Evolutionary conservation across 2,888 invertebrate species (phyloP), one percentile per base, ranked within the genome.

Genomic region (Trachelus stipa): DNA sequence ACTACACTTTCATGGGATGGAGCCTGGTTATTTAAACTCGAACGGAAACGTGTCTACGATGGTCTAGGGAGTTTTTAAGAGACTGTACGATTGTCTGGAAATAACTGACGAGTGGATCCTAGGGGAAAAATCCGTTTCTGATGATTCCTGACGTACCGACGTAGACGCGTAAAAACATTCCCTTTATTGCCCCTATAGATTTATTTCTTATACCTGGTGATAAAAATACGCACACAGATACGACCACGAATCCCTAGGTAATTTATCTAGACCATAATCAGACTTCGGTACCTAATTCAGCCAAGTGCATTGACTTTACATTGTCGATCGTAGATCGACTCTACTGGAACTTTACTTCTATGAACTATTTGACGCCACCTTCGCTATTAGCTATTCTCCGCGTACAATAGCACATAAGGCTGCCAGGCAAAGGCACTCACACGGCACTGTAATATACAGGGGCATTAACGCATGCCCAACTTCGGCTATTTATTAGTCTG

Each of bases 401-500:
- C 11, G 35, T 35, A 37, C 56, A 56, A 23, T 56, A 23, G 56
- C 9, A 56, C 23, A 6, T 9, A 15, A 56, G 56, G 56, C 56
- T 56, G 56, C 56, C 23, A 56, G 56, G 56, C 56, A 56, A 56
- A 56, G 56, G 56, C 56, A 56, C 56, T 56, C 56, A 56, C 56
- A 56, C 56, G 56, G 56, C 23, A 23, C 56, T 31, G 84, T 87
- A 85, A 88, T 87, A 84, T 84, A 87, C 85, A 84, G 83, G 81
- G 86, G 86, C 86, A 88, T 89, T 87, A 89, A 88, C 88, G 85
- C 85, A 86, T 86, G 84, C 88, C 85, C 86, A 89, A 89, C 86
- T 89, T 89, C 83, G 82, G 83, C 87, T 89, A 89, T 89, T 88
- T 88, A 89, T 89, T 87, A 89, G 88, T 86, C 87, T 86, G 82